Percentiles rank a stretch among this genome's conserved stretches.
Evolutionary conservation across 1,140 invertebrate species (phyloP).

Genomic region (Babylonia areolata): DNA sequence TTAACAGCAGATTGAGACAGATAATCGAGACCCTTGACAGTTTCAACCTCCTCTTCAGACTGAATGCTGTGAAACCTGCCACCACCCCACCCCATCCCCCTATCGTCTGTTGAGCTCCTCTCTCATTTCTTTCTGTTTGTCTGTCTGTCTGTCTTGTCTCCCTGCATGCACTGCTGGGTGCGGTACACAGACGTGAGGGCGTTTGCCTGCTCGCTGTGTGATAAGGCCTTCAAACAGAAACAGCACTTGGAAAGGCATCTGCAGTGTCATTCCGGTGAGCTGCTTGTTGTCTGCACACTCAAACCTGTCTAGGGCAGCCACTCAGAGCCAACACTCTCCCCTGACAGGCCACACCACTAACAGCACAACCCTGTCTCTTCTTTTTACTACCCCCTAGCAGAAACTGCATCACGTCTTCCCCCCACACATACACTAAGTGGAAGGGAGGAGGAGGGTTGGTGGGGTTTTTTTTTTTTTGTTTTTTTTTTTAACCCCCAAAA

Average conservation of each 20-base stretch:
- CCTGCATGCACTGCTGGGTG: neutral
- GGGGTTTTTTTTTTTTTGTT: too few relatives aligned
- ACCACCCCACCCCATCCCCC: neutral
- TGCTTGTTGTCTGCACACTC: neutral
- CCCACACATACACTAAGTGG: too few relatives aligned
- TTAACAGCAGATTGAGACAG: too few relatives aligned
- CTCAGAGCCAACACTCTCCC: neutral
- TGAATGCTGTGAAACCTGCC: neutral
- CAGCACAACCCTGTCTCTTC: too few relatives aligned
- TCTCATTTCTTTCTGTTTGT: neutral
- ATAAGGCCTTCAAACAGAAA: conserved; percentile 41
- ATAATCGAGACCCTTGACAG: too few relatives aligned
- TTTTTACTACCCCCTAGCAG: too few relatives aligned
- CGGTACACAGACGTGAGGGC: conserved; percentile 15
- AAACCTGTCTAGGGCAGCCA: conserved; percentile 1
- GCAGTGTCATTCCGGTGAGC: conserved; percentile 33
- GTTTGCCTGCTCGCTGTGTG: conserved; percentile 32
- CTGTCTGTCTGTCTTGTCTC: neutral
- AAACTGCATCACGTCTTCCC: too few relatives aligned
- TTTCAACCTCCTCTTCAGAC: too few relatives aligned
- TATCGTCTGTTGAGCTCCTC: neutral
- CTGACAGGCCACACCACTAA: too few relatives aligned
- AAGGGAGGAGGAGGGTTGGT: too few relatives aligned
- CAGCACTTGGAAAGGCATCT: conserved; percentile 37
- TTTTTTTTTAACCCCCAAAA: too few relatives aligned